Percentiles rank a stretch among this genome's conserved stretches.
phyloP scores from a whole-genome alignment of 2,797 vertebrate species.

The Rhinichthys osculus region DNA sequence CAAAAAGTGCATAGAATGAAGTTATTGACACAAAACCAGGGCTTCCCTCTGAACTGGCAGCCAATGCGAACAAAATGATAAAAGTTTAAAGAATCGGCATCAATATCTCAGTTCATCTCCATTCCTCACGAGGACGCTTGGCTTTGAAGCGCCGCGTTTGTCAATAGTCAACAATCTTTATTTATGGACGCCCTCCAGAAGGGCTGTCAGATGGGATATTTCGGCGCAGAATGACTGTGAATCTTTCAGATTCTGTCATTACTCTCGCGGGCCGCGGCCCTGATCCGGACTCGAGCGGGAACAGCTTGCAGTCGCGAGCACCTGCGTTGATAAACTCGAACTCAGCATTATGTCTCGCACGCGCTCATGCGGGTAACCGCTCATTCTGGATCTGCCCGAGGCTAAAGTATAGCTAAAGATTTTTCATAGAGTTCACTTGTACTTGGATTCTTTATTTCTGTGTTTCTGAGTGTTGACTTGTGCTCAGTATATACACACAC shows the following conservation, averaged over 20 bases:
- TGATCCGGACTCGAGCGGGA: neutral
- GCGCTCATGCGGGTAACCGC: neutral
- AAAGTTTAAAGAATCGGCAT: conserved; percentile 66
- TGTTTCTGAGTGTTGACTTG: neutral
- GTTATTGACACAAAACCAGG: conserved; percentile 58
- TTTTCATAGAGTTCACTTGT: conserved; percentile 24
- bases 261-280: conserved; percentile 31
- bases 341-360: neutral
- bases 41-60: conserved; percentile 44
- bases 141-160: conserved; percentile 64
- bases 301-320: neutral
- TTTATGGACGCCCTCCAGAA: conserved; percentile 62
- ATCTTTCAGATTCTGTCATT: conserved; percentile 44
- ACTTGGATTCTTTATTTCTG: neutral
- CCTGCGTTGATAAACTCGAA: neutral
- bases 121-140: conserved; percentile 57
- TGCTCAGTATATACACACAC: neutral
- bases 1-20: conserved; percentile 30
- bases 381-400: conserved; percentile 11
- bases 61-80: conserved; percentile 52
- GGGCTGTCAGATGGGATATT: conserved; percentile 46
- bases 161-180: conserved; percentile 66
- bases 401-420: conserved; percentile 32
- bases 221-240: conserved; percentile 42
- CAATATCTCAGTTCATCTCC: conserved; percentile 65